Percentiles rank a stretch among this genome's conserved stretches.
Evolutionary conservation across 92 coral and sea anemone species (phyloP).

Genomic region (Pocillopora grandis): DNA sequence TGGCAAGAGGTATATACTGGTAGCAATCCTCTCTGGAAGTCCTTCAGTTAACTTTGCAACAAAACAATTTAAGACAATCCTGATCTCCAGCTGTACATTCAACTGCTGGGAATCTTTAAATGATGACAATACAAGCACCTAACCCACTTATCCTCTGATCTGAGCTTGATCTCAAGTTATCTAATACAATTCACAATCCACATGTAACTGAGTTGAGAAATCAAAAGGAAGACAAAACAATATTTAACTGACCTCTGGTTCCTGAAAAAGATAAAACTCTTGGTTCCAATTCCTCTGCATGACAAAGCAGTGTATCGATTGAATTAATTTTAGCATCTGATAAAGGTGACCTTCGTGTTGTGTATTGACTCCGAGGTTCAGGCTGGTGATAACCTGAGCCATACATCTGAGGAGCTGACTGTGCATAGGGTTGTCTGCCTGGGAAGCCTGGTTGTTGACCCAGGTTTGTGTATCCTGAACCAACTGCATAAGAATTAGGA

Average conservation of each 20-base stretch:
- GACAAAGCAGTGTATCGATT: conserved; percentile 83
- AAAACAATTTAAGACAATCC: too few species aligned
- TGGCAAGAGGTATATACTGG: too few species aligned
- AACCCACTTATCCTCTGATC: too few species aligned
- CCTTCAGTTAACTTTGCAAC: too few species aligned
- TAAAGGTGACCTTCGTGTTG: conserved; percentile 7
- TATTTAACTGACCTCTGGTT: conserved; percentile 73
- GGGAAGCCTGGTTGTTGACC: conserved; percentile 24
- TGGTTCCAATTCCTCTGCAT: conserved; percentile 81
- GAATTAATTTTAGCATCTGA: conserved; percentile 63
- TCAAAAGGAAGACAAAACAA: not conserved
- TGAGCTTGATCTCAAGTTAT: too few species aligned
- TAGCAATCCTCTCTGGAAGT: too few species aligned
- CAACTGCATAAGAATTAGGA: conserved; percentile 12
- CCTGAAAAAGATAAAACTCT: conserved; percentile 78
- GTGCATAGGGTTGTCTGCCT: conserved; percentile 19
- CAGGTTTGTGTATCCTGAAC: conserved; percentile 5
- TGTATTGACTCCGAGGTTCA: conserved; percentile 18
- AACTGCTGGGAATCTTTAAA: too few species aligned
- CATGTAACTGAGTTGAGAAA: not conserved
- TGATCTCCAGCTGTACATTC: too few species aligned
- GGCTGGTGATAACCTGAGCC: conserved; percentile 14
- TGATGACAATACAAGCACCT: too few species aligned
- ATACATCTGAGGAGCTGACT: conserved; percentile 14
- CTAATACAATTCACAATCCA: too few species aligned